Evolutionary conservation across 2,888 invertebrate genomes (phyloP).

Genomic region (Platycnemis pennipes): DNA sequence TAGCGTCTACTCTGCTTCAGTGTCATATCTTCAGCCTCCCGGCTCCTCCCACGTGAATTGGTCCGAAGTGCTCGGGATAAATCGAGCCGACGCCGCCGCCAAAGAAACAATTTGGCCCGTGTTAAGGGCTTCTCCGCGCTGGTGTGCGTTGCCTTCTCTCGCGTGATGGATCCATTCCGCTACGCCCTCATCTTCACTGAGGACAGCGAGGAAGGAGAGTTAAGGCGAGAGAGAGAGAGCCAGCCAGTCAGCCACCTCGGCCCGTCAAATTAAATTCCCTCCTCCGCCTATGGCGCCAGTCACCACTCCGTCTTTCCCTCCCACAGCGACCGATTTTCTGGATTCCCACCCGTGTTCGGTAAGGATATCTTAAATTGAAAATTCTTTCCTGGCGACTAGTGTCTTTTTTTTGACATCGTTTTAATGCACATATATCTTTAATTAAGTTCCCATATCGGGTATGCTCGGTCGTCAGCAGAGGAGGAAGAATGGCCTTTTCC

Average conservation of each 20-base stretch:
- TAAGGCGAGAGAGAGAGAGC: too few relatives aligned
- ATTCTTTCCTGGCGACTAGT: neutral
- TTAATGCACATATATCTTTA: too few relatives aligned
- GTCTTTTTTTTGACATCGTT: too few relatives aligned
- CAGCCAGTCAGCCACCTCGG: neutral
- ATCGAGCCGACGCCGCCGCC: slow-evolving; percentile 40
- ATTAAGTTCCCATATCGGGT: too few relatives aligned
- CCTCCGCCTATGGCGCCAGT: neutral
- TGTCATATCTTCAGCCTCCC: slow-evolving; percentile 15
- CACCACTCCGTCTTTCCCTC: neutral
- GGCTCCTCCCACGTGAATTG: slow-evolving; percentile 37
- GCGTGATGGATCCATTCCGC: slow-evolving; percentile 48
- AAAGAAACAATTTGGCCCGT: slow-evolving; percentile 50
- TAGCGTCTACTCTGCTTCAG: neutral
- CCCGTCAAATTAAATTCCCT: slow-evolving; percentile 53
- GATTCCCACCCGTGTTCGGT: neutral
- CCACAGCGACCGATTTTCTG: neutral
- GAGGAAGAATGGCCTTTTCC: too few relatives aligned
- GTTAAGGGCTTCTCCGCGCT: neutral
- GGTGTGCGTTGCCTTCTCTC: slow-evolving; percentile 22
- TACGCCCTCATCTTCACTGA: neutral
- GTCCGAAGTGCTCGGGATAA: slow-evolving; percentile 5
- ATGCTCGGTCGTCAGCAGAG: too few relatives aligned
- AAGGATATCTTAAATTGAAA: too few relatives aligned
- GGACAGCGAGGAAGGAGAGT: neutral